Base-by-base conservation (phyloP, 2,888 invertebrate genomes). In the Zhengitettix transpicula region DNA sequence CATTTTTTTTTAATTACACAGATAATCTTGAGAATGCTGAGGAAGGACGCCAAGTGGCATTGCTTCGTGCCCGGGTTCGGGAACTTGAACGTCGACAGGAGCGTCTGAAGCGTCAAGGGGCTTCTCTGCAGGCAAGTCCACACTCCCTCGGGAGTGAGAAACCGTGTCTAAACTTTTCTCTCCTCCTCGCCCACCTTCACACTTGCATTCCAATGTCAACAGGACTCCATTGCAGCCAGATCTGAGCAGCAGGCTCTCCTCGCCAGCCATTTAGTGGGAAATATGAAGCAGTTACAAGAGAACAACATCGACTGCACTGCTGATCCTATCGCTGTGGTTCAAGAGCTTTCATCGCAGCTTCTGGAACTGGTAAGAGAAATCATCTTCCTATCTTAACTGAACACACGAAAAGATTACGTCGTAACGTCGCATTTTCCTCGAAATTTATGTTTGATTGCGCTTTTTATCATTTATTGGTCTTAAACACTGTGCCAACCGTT, bases 221-320 rank as follows among this genome's bases (percentile, higher is more conserved):
- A 75, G 74, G 67, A 69, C 28, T 71, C 71, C 57, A 71, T 72
- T 61, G 63, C 65, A 47, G 65, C 66, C 10, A 69, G 69, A 60
- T 68, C 68, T 17, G 71, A 71, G 56, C 70, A 71, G 52, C 76
- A 77, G 67, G 72, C 70, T 11, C 68, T 70, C 55, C 67, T 75
- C 40, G 71, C 74, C 5, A 70, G 68, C 58, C 69, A 71, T 56
- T 65, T 77, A 17, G 70, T 70, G 11, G 71, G 72, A 40, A 74
- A 73, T 66, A 68, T 77, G 61, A 65, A 68, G 17, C 69, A 69
- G 58, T 68, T 77, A 15, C 75, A 76, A 67, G 73, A 74, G 61
- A 73, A 41, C 28, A 57, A 28, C 53, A 8, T 8, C 15, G 53
- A 17, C 53, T 12, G 12, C 12, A 40, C 14, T n/a, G 70, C 68